Percentiles rank a stretch among this genome's conserved stretches.
These are phyloP conservation scores for Luffia ferchaultella DNA, from an alignment of 2,888 invertebrate species.

Conservation along the genomic window DNA sequence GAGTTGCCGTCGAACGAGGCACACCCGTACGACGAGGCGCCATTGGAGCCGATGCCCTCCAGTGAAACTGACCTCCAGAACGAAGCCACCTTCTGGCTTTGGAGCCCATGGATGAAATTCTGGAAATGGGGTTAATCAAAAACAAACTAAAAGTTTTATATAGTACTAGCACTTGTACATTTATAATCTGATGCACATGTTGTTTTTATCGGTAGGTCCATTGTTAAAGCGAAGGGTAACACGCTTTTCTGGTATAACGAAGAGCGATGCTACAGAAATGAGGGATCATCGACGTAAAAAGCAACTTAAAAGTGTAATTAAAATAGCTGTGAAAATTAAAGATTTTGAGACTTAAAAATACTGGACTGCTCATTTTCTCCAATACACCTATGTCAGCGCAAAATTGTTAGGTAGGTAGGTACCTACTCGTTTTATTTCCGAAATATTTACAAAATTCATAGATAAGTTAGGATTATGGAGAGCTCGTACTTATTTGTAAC, in stretches of 20 bases:
- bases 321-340: slow-evolving; percentile 45
- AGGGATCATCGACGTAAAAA: slow-evolving; percentile 21
- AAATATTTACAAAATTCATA: no score
- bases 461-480: no score
- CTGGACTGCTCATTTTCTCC: no score
- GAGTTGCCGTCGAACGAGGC: slow-evolving; percentile 21
- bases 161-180: no score
- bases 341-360: slow-evolving; percentile 38
- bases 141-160: no score
- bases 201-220: slow-evolving; percentile 28
- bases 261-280: no score
- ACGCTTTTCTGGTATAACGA: no score
- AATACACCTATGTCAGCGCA: no score
- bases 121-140: slow-evolving; percentile 35
- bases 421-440: no score
- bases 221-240: slow-evolving; percentile 33
- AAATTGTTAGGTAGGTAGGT: no score
- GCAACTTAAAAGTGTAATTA: slow-evolving; percentile 36
- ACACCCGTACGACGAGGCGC: slow-evolving; percentile 18
- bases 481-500: no score
- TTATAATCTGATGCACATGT: no score
- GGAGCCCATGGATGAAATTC: slow-evolving; percentile 32
- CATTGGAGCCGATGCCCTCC: slow-evolving; percentile 20
- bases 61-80: slow-evolving; percentile 23
- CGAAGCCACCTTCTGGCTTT: slow-evolving; percentile 27